Base-by-base conservation (phyloP, 2,888 invertebrate genomes). In the Exephanes ischioxanthus region DNA sequence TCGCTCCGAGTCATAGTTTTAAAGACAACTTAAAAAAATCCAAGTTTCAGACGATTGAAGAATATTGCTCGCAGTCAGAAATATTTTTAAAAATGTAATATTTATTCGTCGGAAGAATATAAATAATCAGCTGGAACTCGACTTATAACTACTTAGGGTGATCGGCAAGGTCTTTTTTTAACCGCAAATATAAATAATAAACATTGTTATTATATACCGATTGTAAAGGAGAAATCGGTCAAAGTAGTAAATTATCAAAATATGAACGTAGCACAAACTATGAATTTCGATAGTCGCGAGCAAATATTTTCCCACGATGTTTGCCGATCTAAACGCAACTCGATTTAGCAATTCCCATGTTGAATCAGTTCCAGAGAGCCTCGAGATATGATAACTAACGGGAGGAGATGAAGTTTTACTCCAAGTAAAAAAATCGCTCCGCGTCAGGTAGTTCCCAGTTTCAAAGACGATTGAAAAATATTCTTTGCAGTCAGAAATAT, bases 241-340 rank as follows among this genome's bases (percentile, higher is more conserved):
- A 33, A 33, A 7, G 33, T 33, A 1, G 6, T 33, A 33, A 51
- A 70, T 26, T 48, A 53, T 19, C 19, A 33, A n/a, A 53, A 6
- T 19, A 19, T 53, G 19, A 53, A 53, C 19, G 19, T 53, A 19
- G 7, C 7, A 22, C 58, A 41, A 73, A 61, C 58, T 33, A 22
- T 45, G 45, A 58, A 73, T 58, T 71, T 73, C 41, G 33, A 26
- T 22, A 16, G 14, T 55, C 55, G 19, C 22, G 55, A 22, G 14
- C 53, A 77, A 37, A 77, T 4, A 48, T 53, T 14, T 45, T 77
- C 68, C 61, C 61, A 78, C 78, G 48, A 30, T 26, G 45, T 66
- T 33, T 45, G 16, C 14, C 16, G 26, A 51, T 48, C n/a, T 30
- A 19, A 70, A 33, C 51, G 19, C 3, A 22, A 5, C n/a, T 19